phyloP scores from a whole-genome alignment of 2,113 vertebrate genomes.

The Oryzias woworae region DNA sequence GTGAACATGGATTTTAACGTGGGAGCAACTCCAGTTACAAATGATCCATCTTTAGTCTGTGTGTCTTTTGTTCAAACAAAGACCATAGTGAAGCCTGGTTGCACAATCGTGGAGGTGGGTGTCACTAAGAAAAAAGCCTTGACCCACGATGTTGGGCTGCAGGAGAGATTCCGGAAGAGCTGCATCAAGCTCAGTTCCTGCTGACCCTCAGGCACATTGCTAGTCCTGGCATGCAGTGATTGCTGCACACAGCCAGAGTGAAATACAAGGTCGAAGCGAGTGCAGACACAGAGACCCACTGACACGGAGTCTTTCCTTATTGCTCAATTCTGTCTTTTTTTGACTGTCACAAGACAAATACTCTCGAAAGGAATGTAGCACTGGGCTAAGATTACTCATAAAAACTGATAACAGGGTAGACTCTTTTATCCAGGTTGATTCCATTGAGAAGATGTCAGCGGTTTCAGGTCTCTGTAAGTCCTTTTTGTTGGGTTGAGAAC shows the following conservation, averaged over 20 bases:
- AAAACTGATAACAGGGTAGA: no score
- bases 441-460: no score
- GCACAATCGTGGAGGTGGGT: constrained; percentile 53
- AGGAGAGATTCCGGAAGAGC: constrained; percentile 61
- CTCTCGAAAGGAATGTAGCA: no score
- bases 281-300: constrained; percentile 5
- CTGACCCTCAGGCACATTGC: constrained; percentile 55
- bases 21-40: constrained; percentile 12
- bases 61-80: constrained; percentile 25
- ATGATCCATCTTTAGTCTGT: not conserved
- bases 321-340: no score
- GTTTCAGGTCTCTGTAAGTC: no score
- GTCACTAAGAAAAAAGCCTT: constrained; percentile 31
- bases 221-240: constrained; percentile 61
- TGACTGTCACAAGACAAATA: not conserved
- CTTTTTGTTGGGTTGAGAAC: no score
- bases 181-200: constrained; percentile 47
- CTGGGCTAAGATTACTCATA: no score
- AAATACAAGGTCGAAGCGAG: constrained; percentile 19
- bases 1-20: not conserved
- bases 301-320: not conserved
- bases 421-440: no score
- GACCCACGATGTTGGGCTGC: constrained; percentile 40
- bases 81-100: constrained; percentile 37
- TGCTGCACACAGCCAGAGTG: constrained; percentile 41